A percentile compares a stretch with the other conserved stretches of the same genome.
Evolutionary conservation across 2,113 vertebrate species (phyloP).

Genomic region (Hassar affinis): DNA sequence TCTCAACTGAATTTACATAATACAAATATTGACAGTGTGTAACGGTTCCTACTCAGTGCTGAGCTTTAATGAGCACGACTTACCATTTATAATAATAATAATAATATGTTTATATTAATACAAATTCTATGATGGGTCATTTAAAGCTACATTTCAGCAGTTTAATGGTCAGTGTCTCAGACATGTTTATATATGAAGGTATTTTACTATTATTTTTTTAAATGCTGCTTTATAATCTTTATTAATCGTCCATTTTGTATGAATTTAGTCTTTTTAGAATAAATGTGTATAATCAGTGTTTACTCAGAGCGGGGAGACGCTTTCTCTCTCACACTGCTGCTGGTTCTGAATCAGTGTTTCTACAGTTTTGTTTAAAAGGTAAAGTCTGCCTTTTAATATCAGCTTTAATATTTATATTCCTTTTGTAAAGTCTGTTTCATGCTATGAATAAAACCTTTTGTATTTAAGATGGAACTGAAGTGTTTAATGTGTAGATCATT

Average conservation of each 20-base stretch:
- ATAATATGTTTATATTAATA: too few species aligned
- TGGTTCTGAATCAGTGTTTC: neutral
- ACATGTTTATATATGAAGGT: neutral
- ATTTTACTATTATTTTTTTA: neutral
- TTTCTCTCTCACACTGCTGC: neutral
- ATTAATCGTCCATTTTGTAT: neutral
- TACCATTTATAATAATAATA: neutral
- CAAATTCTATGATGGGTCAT: too few species aligned
- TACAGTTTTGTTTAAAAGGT: neutral
- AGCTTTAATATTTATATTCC: conserved; percentile 1
- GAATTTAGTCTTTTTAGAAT: neutral
- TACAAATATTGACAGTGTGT: neutral
- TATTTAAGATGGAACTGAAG: too few species aligned
- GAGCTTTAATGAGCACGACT: neutral
- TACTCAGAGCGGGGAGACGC: neutral
- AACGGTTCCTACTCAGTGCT: neutral
- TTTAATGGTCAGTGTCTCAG: neutral
- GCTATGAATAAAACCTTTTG: neutral
- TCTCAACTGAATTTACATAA: neutral
- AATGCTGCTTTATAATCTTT: neutral
- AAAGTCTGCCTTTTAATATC: neutral
- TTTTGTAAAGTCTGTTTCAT: neutral
- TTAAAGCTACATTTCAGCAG: too few species aligned
- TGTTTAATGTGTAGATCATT: too few species aligned
- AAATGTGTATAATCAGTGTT: neutral